These are phyloP conservation scores for Trochalopteron elliotii DNA, from an alignment of 2,113 vertebrate species.

Conservation along the genomic window DNA sequence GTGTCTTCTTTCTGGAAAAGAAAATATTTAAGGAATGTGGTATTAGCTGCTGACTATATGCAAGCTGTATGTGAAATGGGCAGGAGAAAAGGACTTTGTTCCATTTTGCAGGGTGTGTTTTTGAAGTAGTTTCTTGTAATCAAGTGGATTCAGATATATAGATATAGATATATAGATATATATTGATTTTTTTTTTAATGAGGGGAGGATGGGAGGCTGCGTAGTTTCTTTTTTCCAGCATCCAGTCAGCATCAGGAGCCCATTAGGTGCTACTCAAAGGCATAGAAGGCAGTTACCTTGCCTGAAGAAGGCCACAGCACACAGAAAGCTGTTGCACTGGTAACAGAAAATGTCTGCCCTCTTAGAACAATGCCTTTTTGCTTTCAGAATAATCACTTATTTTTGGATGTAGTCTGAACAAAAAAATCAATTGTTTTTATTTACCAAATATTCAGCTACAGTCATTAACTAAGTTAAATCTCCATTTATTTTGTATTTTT, in stretches of 20 bases:
- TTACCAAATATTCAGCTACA: not conserved
- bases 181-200: no score
- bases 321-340: not conserved
- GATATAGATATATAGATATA: not conserved
- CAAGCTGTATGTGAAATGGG: not conserved
- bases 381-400: not conserved
- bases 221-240: not conserved
- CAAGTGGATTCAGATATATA: not conserved
- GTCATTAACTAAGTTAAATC: not conserved
- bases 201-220: accelerated
- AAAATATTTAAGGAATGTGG: slow-evolving; percentile 16
- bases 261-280: not conserved
- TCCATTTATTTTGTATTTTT: not conserved
- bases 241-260: not conserved
- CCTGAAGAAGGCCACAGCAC: not conserved
- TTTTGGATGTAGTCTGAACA: not conserved
- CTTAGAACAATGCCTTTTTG: not conserved
- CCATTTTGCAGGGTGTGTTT: not conserved
- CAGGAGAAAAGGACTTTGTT: not conserved
- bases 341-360: not conserved
- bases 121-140: not conserved
- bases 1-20: slow-evolving; percentile 1
- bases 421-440: not conserved
- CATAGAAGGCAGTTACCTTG: not conserved
- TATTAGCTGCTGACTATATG: not conserved